Evolutionary conservation across 2,797 vertebrate species (phyloP).

Genomic region (Hyperoplus lanceolatus): DNA sequence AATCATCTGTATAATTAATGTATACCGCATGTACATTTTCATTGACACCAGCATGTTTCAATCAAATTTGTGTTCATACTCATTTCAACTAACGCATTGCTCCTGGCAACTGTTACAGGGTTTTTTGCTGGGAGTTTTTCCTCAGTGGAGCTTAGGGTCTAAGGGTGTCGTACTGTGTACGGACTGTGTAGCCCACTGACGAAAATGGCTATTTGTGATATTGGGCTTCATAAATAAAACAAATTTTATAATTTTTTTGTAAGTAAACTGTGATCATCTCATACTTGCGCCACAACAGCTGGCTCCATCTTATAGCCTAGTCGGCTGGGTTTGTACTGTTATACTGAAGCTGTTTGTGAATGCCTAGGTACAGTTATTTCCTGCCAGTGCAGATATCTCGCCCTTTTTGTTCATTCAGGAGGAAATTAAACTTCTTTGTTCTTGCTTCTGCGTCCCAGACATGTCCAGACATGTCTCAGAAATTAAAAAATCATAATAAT

Average conservation of each 20-base stretch:
- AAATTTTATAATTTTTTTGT: too few species aligned
- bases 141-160: too few species aligned
- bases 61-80: neutral
- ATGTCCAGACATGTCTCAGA: neutral
- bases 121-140: too few species aligned
- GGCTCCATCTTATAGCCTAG: neutral
- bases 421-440: slow-evolving; percentile 72
- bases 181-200: too few species aligned
- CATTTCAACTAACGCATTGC: too few species aligned
- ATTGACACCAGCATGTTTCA: neutral
- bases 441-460: slow-evolving; percentile 29
- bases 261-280: too few species aligned
- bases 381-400: slow-evolving; percentile 46
- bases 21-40: neutral
- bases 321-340: neutral
- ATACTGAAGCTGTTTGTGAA: slow-evolving; percentile 14
- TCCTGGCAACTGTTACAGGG: too few species aligned
- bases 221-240: too few species aligned
- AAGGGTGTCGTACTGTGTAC: too few species aligned
- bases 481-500: too few species aligned
- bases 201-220: too few species aligned
- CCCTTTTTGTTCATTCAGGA: slow-evolving; percentile 65
- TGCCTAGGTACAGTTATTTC: slow-evolving; percentile 62
- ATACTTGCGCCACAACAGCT: neutral
- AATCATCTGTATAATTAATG: neutral